These are phyloP conservation scores for Drosophila orena DNA, from an alignment of 1,140 invertebrate genomes.

Conservation along the genomic window DNA sequence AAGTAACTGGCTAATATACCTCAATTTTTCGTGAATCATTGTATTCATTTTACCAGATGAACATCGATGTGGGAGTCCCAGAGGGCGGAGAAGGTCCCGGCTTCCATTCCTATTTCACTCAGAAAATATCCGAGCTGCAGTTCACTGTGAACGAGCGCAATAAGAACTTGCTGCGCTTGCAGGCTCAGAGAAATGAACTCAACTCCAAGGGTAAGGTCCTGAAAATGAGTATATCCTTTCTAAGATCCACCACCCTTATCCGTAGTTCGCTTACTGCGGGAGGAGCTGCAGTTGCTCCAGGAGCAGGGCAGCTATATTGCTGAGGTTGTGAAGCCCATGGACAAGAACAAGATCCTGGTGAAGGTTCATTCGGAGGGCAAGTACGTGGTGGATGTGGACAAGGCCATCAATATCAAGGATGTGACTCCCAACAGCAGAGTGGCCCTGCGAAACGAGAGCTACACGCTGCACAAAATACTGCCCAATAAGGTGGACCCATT, in stretches of 20 bases:
- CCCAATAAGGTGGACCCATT: conserved; percentile 99
- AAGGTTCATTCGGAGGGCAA: conserved; percentile 99
- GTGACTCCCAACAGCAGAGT: conserved; percentile 99
- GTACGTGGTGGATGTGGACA: conserved; percentile 99
- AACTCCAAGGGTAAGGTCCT: conserved; percentile 95
- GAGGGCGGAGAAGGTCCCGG: conserved; percentile 85
- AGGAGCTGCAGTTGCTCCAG: conserved; percentile 98
- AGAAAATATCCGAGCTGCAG: conserved; percentile 98
- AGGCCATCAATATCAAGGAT: conserved; percentile 99
- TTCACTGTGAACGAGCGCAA: conserved; percentile 98
- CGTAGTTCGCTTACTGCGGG: conserved; percentile 97
- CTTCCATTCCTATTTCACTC: conserved; percentile 96
- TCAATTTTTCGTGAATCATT: too few relatives aligned
- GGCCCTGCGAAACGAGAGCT: conserved; percentile 98
- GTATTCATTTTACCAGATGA: background rate
- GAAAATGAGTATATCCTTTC: background rate
- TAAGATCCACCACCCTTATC: background rate
- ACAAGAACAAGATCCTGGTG: conserved; percentile 99
- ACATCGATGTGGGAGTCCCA: conserved; percentile 10
- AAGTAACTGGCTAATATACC: too few relatives aligned
- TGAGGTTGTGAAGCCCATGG: conserved; percentile 99
- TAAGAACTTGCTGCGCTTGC: conserved; percentile 97
- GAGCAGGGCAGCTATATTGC: conserved; percentile 99
- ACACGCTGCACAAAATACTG: conserved; percentile 99
- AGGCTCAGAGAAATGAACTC: conserved; percentile 99